A percentile compares a stretch with the other conserved stretches of the same genome.
Evolutionary conservation across 2,797 vertebrate species (phyloP).

Genomic region (Mycteria americana): DNA sequence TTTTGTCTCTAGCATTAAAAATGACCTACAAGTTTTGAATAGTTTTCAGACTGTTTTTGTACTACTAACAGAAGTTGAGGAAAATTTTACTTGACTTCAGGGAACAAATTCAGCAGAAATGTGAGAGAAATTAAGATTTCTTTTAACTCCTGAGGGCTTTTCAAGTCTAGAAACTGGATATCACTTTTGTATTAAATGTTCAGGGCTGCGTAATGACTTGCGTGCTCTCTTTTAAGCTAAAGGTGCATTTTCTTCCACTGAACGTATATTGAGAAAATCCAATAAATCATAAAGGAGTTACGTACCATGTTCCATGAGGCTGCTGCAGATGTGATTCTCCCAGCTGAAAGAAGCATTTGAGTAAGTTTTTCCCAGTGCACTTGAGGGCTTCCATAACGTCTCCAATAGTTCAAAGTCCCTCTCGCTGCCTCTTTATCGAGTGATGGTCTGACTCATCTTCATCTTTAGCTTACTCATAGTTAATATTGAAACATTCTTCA

Average conservation of each 20-base stretch:
- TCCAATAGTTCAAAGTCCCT: background rate
- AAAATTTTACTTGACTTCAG: background rate
- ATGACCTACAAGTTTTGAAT: background rate
- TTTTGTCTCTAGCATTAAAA: background rate
- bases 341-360: background rate
- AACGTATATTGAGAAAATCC: background rate
- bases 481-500: background rate
- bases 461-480: conserved; percentile 21
- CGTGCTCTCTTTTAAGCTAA: background rate
- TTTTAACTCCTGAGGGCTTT: background rate
- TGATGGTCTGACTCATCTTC: conserved; percentile 26
- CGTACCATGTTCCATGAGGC: accelerated
- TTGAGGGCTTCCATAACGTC: background rate
- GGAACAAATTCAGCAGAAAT: background rate
- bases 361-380: background rate
- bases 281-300: accelerated
- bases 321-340: background rate
- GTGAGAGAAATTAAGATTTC: background rate
- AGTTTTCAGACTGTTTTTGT: background rate
- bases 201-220: background rate
- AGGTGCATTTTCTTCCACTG: background rate
- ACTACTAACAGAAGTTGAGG: background rate
- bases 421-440: background rate
- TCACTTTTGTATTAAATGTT: background rate
- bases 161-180: background rate